Percentiles rank a stretch among this genome's conserved stretches.
Evolutionary conservation across 2,888 invertebrate genomes (phyloP).

Genomic region (Antheraea assamensis): DNA sequence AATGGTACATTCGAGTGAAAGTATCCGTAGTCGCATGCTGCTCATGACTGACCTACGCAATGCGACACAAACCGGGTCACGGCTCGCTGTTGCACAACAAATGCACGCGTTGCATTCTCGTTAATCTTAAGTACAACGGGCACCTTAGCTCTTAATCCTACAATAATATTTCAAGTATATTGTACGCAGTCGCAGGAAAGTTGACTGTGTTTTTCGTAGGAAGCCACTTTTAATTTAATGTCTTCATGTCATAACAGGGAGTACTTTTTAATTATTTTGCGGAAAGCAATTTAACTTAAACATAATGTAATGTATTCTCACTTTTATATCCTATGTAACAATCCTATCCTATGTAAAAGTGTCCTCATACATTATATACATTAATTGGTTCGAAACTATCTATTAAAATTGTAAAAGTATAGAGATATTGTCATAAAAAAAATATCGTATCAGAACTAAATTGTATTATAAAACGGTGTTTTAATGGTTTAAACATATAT

Average conservation of each 20-base stretch:
- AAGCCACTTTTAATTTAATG: background rate
- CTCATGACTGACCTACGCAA: conserved; percentile 74
- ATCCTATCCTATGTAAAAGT: too few species aligned
- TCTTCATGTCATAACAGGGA: background rate
- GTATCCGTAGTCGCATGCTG: conserved; percentile 51
- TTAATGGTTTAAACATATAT: too few species aligned
- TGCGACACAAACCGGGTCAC: conserved; percentile 66
- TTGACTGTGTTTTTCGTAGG: background rate
- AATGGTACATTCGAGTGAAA: conserved; percentile 64
- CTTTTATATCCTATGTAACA: too few species aligned
- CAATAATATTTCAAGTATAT: background rate
- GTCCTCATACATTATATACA: too few species aligned
- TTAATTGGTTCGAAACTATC: too few species aligned
- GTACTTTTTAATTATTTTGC: background rate
- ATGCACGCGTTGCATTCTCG: conserved; percentile 48
- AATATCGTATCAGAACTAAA: too few species aligned
- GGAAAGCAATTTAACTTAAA: background rate
- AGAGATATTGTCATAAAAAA: too few species aligned
- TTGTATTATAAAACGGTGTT: too few species aligned
- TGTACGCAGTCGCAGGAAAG: background rate
- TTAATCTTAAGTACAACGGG: conserved; percentile 32
- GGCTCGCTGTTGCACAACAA: conserved; percentile 56
- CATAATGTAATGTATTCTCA: background rate
- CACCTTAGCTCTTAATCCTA: conserved; percentile 25
- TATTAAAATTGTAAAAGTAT: too few species aligned